Evolutionary conservation across 2,797 vertebrate genomes (phyloP).

Genomic region (Sternarchorhynchus goeldii): DNA sequence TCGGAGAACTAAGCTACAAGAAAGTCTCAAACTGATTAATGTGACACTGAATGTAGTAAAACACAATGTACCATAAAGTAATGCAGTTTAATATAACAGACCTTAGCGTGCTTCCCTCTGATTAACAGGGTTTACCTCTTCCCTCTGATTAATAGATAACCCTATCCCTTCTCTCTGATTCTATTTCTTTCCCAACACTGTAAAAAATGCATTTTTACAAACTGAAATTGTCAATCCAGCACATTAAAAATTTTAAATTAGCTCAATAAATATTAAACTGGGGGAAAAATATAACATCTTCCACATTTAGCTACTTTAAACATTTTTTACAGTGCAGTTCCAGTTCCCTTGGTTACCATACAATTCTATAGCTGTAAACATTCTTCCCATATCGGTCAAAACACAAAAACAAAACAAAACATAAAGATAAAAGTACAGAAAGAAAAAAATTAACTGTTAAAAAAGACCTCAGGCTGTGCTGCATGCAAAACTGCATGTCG

Average conservation of each 20-base stretch:
- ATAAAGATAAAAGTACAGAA: slow-evolving; percentile 33
- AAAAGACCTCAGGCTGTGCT: slow-evolving; percentile 72
- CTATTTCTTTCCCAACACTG: slow-evolving; percentile 33
- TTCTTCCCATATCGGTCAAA: slow-evolving; percentile 69
- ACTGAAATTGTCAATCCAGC: background rate
- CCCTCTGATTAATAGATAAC: slow-evolving; percentile 23
- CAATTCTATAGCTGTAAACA: slow-evolving; percentile 63
- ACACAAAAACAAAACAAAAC: slow-evolving; percentile 35
- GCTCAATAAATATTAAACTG: background rate
- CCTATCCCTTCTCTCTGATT: slow-evolving; percentile 21
- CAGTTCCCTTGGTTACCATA: slow-evolving; percentile 56
- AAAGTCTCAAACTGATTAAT: slow-evolving; percentile 53
- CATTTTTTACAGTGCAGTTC: slow-evolving; percentile 52
- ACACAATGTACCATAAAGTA: slow-evolving; percentile 18
- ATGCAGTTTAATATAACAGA: slow-evolving; percentile 35
- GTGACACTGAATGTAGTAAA: slow-evolving; percentile 31
- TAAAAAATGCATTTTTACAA: slow-evolving; percentile 1
- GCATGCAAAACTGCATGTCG: slow-evolving; percentile 79
- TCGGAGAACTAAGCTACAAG: slow-evolving; percentile 72
- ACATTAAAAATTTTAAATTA: background rate
- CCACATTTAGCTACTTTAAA: slow-evolving; percentile 31
- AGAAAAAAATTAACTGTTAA: slow-evolving; percentile 41
- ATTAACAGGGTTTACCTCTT: slow-evolving; percentile 42
- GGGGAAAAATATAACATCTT: background rate
- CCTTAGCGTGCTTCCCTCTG: slow-evolving; percentile 42